phyloP scores from a whole-genome alignment of 2,888 invertebrate genomes.

The Cerastoderma edule region DNA sequence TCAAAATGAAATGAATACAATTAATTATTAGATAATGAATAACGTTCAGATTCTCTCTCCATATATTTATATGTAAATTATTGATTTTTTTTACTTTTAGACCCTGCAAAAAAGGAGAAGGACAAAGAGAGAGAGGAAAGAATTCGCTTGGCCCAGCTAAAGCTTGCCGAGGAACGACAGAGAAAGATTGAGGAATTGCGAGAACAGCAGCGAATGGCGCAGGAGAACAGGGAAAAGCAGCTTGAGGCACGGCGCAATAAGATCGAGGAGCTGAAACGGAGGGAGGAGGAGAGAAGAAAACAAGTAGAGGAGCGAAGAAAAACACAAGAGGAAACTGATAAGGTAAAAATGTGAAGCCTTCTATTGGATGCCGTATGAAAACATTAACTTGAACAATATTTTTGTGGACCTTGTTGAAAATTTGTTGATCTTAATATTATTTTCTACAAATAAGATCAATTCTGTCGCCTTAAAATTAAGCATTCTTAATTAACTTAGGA shows the following conservation, averaged over 20 bases:
- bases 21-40: no score
- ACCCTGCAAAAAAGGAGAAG: conserved; percentile 70
- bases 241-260: conserved; percentile 74
- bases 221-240: conserved; percentile 78
- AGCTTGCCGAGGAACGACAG: conserved; percentile 74
- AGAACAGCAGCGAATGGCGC: conserved; percentile 76
- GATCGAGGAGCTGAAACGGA: conserved; percentile 76
- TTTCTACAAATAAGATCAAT: no score
- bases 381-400: no score
- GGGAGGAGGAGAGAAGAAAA: conserved; percentile 75
- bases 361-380: no score
- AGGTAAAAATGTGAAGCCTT: no score
- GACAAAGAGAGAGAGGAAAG: conserved; percentile 77
- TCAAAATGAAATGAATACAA: no score
- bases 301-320: conserved; percentile 78
- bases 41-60: no score
- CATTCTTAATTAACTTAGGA: no score
- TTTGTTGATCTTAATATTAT: no score
- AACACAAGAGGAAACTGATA: conserved; percentile 71
- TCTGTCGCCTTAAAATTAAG: no score
- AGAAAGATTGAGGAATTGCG: conserved; percentile 76
- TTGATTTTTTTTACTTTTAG: conserved; percentile 44
- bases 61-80: no score
- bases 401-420: no score
- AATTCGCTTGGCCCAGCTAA: conserved; percentile 69